Percentiles rank a stretch among this genome's conserved stretches.
Conservation (phyloP, 2,888 invertebrate species). For the Girardia tigrina region DNA sequence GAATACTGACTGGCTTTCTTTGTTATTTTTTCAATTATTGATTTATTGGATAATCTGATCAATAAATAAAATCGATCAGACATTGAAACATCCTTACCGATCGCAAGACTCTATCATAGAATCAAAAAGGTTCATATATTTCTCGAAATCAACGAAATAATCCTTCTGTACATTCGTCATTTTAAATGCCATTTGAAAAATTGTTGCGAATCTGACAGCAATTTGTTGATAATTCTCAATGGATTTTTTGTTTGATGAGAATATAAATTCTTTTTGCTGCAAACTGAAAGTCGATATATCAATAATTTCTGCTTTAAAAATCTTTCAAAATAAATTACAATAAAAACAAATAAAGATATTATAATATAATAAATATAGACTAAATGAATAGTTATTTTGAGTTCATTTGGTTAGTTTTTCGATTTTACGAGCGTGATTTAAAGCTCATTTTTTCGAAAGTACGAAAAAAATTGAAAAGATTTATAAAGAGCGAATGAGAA, state of each 20-base stretch:
- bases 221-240: not conserved
- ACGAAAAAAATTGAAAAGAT: no score
- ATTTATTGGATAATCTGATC: not conserved
- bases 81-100: no score
- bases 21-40: not conserved
- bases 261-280: not conserved
- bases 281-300: not conserved
- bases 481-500: no score
- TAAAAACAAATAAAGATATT: no score
- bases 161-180: not conserved
- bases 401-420: no score
- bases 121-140: not conserved
- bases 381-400: no score
- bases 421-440: no score
- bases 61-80: not conserved
- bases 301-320: not conserved
- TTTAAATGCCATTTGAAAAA: not conserved
- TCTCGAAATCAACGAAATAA: not conserved
- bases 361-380: no score
- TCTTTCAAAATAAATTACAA: no score
- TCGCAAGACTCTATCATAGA: not conserved
- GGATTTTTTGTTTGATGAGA: not conserved
- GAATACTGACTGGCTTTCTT: not conserved
- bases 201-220: not conserved
- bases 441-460: no score